Evolutionary conservation across 1,140 invertebrate species (phyloP).

Genomic region (Sitobion miscanthi): DNA sequence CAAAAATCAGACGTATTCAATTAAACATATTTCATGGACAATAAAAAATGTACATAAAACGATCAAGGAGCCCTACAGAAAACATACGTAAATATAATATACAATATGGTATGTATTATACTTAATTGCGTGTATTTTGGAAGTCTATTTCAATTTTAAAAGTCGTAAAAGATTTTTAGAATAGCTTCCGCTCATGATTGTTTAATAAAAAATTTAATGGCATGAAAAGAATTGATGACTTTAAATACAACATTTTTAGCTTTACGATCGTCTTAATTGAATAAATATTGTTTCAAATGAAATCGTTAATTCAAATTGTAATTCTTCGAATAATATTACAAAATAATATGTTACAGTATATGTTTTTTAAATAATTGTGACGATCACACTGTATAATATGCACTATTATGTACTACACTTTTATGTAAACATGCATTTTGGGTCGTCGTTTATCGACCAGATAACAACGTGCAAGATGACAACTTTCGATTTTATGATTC

Average conservation of each 20-base stretch:
- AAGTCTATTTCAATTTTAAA: not conserved
- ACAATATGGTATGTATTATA: not conserved
- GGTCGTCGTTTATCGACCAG: not conserved
- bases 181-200: not conserved
- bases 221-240: not conserved
- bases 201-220: slow-evolving; percentile 27
- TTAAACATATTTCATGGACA: not conserved
- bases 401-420: not conserved
- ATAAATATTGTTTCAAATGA: slow-evolving; percentile 19
- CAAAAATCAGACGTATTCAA: not conserved
- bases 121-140: not conserved
- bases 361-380: not conserved
- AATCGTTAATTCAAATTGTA: not conserved
- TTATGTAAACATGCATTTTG: not conserved
- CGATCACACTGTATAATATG: not conserved
- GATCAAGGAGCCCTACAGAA: not conserved
- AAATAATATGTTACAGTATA: not conserved
- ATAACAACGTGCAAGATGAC: not conserved
- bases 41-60: not conserved
- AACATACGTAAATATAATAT: not conserved
- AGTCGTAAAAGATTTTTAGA: not conserved
- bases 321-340: not conserved
- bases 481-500: not conserved
- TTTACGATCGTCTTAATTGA: slow-evolving; percentile 7
- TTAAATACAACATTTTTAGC: not conserved